phyloP scores from a whole-genome alignment of 2,113 vertebrate genomes.

The Reinhardtius hippoglossoides region DNA sequence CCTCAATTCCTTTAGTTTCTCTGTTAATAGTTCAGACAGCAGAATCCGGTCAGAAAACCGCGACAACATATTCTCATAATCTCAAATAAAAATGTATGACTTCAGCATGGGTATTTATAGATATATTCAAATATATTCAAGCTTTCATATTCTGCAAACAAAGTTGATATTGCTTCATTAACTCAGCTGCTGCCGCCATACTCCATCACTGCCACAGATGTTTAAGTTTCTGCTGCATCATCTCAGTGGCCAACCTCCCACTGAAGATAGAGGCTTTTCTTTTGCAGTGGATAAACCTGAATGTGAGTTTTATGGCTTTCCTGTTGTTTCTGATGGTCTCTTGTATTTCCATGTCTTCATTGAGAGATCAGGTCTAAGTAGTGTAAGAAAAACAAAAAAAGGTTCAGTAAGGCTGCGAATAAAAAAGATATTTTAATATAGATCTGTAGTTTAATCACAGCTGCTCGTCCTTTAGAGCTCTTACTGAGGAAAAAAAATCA shows the following conservation, averaged over 20 bases:
- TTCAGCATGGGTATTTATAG: not conserved
- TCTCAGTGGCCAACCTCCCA: not conserved
- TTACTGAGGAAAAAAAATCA: too few relatives aligned
- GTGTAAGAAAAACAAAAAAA: too few relatives aligned
- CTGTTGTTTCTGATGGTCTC: not conserved
- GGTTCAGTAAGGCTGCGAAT: too few relatives aligned
- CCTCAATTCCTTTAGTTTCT: not conserved
- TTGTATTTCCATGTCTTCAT: not conserved
- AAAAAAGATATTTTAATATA: too few relatives aligned
- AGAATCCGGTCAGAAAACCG: not conserved
- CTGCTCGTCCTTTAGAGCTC: not conserved
- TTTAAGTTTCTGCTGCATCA: slow-evolving; percentile 11
- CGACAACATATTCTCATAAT: not conserved
- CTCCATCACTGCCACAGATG: slow-evolving; percentile 23
- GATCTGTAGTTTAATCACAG: too few relatives aligned
- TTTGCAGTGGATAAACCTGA: not conserved
- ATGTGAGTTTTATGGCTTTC: too few relatives aligned
- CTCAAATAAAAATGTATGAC: slow-evolving; percentile 19
- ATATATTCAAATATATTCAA: slow-evolving; percentile 18
- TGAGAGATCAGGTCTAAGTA: not conserved
- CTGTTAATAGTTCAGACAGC: not conserved
- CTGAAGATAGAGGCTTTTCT: not conserved
- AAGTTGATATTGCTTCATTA: slow-evolving; percentile 22
- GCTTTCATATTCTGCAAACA: slow-evolving; percentile 5
- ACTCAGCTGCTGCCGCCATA: not conserved